Conservation (phyloP, 2,113 vertebrate genomes). For the Orientallactaga bullata region DNA sequence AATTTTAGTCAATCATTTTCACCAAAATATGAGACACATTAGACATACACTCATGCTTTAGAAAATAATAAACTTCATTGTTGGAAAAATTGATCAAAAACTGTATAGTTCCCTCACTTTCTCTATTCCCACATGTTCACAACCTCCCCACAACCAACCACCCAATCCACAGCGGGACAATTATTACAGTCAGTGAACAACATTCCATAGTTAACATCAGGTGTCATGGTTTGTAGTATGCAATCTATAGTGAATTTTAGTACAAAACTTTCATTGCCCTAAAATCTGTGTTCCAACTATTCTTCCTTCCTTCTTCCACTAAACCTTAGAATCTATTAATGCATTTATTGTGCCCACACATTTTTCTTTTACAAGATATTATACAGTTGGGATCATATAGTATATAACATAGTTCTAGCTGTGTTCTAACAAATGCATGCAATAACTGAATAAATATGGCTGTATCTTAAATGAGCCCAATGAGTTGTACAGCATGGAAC, state of each 20-base stretch:
- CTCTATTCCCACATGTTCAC: not conserved
- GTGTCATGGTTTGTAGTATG: not conserved
- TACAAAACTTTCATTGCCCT: not conserved
- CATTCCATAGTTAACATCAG: not conserved
- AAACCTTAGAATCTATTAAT: not conserved
- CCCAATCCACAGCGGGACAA: accelerated
- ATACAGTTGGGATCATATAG: not conserved
- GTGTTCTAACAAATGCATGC: not conserved
- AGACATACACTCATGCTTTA: not conserved
- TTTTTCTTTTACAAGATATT: not conserved
- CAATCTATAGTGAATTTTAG: not conserved
- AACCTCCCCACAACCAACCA: not conserved
- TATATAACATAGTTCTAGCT: not conserved
- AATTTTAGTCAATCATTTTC: not conserved
- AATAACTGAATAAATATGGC: not conserved
- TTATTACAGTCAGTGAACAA: not conserved
- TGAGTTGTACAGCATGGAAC: no score
- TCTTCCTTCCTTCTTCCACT: accelerated
- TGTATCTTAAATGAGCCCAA: not conserved
- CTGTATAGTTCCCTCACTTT: not conserved
- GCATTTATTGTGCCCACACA: not conserved
- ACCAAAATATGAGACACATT: not conserved
- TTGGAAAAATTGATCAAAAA: not conserved
- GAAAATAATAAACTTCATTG: not conserved
- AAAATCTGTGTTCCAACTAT: not conserved